Conservation (phyloP, 2,113 vertebrate genomes). For the Poicephalus gulielmi region DNA sequence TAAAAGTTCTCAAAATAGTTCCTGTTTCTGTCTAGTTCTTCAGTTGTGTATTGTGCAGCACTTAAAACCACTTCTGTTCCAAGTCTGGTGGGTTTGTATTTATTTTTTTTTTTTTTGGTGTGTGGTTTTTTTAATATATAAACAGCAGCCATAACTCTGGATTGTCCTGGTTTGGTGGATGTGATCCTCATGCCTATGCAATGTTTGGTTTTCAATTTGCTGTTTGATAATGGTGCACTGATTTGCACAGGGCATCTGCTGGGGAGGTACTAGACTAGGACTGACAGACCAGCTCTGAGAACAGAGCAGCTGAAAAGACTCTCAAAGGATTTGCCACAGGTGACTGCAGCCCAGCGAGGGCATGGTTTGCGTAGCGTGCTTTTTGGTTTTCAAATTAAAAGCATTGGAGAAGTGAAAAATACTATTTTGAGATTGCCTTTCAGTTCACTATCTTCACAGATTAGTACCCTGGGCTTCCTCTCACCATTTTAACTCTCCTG, state of each 20-base stretch:
- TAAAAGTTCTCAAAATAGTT: neutral
- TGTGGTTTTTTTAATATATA: neutral
- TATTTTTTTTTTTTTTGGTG: neutral
- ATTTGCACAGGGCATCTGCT: neutral
- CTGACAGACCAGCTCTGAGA: neutral
- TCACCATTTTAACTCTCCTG: neutral
- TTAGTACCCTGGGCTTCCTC: neutral
- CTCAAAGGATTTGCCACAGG: neutral
- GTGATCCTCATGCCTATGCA: neutral
- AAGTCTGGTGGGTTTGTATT: neutral
- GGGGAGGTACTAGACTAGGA: neutral
- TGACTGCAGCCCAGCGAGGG: neutral
- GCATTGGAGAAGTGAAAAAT: neutral
- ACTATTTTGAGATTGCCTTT: neutral
- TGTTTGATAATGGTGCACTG: neutral
- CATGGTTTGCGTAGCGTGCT: neutral
- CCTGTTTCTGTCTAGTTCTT: neutral
- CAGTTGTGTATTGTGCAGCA: neutral
- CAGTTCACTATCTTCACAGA: neutral
- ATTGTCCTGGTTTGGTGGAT: neutral
- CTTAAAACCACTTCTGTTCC: neutral
- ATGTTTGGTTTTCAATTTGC: neutral
- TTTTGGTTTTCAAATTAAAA: slow-evolving; percentile 18
- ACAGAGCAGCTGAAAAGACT: neutral
- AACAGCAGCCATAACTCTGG: neutral